Conservation (phyloP, 2,797 vertebrate species). For the Anabas testudineus region DNA sequence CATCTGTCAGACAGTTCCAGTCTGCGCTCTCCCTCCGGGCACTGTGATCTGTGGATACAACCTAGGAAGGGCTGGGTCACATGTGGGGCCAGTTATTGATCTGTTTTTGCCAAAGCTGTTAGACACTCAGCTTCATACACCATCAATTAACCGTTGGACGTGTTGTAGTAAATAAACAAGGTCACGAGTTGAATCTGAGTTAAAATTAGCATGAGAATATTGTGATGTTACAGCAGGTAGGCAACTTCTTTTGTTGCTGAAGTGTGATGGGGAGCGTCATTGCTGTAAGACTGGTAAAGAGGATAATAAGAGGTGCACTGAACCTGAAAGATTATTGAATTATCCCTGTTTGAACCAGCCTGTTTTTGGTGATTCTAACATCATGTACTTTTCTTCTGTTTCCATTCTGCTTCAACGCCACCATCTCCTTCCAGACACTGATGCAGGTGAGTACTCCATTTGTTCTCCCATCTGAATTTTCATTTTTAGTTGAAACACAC, state of each 20-base stretch:
- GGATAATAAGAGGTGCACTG: constrained; percentile 46
- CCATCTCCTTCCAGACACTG: constrained; percentile 86
- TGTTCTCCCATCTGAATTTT: constrained; percentile 16
- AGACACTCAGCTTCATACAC: constrained; percentile 25
- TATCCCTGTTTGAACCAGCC: constrained; percentile 34
- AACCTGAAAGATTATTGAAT: constrained; percentile 40
- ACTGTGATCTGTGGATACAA: constrained; percentile 32
- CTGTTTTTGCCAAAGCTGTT: constrained; percentile 43
- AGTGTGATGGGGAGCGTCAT: not conserved
- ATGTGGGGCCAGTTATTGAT: constrained; percentile 65
- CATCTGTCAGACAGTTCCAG: constrained; percentile 75
- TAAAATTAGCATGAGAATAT: constrained; percentile 2
- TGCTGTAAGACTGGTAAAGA: constrained; percentile 6
- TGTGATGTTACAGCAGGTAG: not conserved
- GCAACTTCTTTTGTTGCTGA: not conserved
- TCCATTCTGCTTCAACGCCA: not conserved
- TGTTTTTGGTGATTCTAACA: constrained; percentile 34
- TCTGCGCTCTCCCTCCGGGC: constrained; percentile 42
- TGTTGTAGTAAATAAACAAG: constrained; percentile 12
- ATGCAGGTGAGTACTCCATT: constrained; percentile 89
- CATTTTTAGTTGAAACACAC: constrained; percentile 1
- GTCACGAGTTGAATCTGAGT: not conserved
- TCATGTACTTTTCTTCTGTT: constrained; percentile 41
- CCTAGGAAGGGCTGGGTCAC: constrained; percentile 41
- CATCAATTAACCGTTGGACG: constrained; percentile 8